Conservation (phyloP, 2,797 vertebrate genomes). For the Vireo griseus region DNA sequence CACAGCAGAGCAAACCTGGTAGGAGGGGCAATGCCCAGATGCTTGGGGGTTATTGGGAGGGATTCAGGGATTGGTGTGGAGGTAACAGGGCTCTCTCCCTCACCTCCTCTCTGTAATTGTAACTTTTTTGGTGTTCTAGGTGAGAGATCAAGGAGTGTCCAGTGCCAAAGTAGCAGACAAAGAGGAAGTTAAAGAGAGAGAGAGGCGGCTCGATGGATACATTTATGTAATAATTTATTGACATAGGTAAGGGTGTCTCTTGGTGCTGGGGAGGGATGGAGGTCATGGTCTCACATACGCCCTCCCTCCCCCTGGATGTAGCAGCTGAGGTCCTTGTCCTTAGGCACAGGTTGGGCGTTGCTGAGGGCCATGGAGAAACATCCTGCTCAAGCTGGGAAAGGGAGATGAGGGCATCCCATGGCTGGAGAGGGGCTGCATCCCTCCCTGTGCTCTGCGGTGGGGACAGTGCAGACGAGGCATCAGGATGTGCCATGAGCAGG, state of each 20-base stretch:
- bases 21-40: fast-evolving
- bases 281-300: not conserved
- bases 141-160: too few relatives aligned
- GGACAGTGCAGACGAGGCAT: fast-evolving
- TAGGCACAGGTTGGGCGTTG: not conserved
- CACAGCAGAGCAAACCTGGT: fast-evolving
- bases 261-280: not conserved
- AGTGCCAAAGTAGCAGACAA: not conserved
- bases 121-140: not conserved
- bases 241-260: not conserved
- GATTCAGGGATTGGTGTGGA: not conserved
- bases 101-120: not conserved
- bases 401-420: not conserved
- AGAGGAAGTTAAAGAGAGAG: not conserved
- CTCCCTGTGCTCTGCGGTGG: fast-evolving
- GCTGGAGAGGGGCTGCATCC: fast-evolving
- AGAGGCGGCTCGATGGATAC: fast-evolving
- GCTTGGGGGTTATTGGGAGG: fast-evolving
- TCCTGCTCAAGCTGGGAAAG: fast-evolving
- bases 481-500: not conserved
- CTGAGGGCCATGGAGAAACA: not conserved
- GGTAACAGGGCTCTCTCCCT: not conserved
- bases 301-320: not conserved
- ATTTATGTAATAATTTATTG: not conserved
- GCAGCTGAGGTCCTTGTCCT: not conserved